phyloP scores from a whole-genome alignment of 2,888 invertebrate species.

The Dascillus cervinus region DNA sequence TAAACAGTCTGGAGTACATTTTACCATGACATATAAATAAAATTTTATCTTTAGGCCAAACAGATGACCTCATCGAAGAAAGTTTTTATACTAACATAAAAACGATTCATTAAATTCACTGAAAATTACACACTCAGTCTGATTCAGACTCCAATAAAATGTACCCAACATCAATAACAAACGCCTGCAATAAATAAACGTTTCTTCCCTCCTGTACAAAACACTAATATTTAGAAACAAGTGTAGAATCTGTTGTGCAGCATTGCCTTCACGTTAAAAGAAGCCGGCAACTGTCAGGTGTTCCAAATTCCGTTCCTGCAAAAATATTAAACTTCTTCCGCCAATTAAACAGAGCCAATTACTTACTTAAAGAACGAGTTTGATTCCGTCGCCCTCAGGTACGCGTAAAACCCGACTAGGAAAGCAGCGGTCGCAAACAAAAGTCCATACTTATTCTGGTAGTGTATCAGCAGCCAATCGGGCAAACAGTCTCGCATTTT shows the following conservation, averaged over 20 bases:
- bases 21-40: too few relatives aligned
- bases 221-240: conserved; percentile 19
- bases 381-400: conserved; percentile 44
- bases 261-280: conserved; percentile 20
- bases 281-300: conserved; percentile 26
- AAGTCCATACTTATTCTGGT: conserved; percentile 40
- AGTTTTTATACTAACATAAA: too few relatives aligned
- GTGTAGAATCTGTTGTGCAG: conserved; percentile 27
- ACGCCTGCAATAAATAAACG: background rate
- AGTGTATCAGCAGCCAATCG: conserved; percentile 41
- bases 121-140: too few relatives aligned
- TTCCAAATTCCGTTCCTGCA: conserved; percentile 23
- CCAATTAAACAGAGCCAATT: conserved; percentile 2
- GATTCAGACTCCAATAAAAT: too few relatives aligned
- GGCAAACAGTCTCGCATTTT: conserved; percentile 36
- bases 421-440: conserved; percentile 50
- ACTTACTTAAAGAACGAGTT: conserved; percentile 33
- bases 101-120: too few relatives aligned
- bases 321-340: conserved; percentile 14
- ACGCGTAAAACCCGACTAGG: conserved; percentile 51
- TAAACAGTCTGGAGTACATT: too few relatives aligned
- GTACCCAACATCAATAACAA: background rate
- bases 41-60: too few relatives aligned
- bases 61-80: too few relatives aligned
- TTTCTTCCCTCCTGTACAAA: too few relatives aligned